These are phyloP conservation scores for Gasterosteus aculeatus DNA, from an alignment of 2,113 vertebrate species.

Conservation along the genomic window DNA sequence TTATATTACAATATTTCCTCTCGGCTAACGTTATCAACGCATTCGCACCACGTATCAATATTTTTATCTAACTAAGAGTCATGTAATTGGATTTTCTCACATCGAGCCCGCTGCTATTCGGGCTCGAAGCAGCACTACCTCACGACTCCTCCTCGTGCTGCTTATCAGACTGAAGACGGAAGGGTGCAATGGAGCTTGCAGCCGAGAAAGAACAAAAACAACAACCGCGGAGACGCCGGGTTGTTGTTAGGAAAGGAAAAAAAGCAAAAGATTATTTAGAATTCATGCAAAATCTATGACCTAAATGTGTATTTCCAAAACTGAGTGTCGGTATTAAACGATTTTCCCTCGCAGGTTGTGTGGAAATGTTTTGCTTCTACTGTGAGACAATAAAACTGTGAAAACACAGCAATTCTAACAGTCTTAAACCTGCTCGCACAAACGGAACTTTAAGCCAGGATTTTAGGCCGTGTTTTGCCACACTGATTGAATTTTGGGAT, in stretches of 20 bases:
- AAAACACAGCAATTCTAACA: conserved; percentile 1
- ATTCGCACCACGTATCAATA: conserved; percentile 57
- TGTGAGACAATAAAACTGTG: conserved; percentile 9
- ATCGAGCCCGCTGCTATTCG: conserved; percentile 40
- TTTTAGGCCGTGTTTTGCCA: conserved; percentile 54
- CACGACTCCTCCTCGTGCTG: conserved; percentile 46
- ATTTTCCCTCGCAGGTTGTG: neutral
- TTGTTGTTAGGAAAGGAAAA: neutral
- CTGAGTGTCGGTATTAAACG: conserved; percentile 2
- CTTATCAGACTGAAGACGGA: conserved; percentile 39
- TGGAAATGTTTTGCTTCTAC: neutral
- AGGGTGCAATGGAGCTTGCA: conserved; percentile 27
- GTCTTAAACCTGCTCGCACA: conserved; percentile 24
- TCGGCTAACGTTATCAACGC: conserved; percentile 47
- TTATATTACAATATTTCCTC: conserved; percentile 62
- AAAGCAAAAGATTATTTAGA: neutral
- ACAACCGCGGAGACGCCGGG: neutral
- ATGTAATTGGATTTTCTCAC: conserved; percentile 60
- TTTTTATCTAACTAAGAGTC: conserved; percentile 57
- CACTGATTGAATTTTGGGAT: conserved; percentile 64
- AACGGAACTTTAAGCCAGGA: conserved; percentile 59
- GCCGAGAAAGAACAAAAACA: neutral
- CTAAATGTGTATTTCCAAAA: conserved; percentile 4
- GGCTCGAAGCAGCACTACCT: conserved; percentile 34
- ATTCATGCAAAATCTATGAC: neutral